Evolutionary conservation across 2,888 invertebrate species (phyloP), one percentile per base, ranked within the genome.

Genomic region (Tipula unca): DNA sequence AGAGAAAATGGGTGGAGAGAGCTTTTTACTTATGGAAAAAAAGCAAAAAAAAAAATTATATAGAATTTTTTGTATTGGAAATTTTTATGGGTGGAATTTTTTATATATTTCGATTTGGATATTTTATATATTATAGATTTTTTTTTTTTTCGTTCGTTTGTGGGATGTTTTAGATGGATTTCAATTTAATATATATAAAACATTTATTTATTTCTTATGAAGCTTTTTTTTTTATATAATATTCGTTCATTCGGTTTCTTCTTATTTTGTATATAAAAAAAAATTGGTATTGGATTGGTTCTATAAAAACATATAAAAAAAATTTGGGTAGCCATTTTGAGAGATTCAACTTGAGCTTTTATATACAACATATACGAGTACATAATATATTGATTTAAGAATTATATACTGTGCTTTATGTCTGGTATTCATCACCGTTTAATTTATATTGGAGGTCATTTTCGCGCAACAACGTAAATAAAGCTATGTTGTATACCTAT

Each of bases 71-170:
- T 83, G 32, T 83, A 83, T 83, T 83, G 83, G 83, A 83, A 83
- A 83, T 83, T 83, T 83, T 83, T 83, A 83, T 83, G 83, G 83
- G 83, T 83, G 83, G 83, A 83, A 32, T 83, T 83, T 83, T 32
- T 83, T 35, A 14, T 32, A 17, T 17, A 32, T 83, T 83, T 83
- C 83, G 83, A 83, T 83, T 83, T 83, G 83, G 83, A 83, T 83
- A 83, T 83, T 83, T 83, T 83, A 83, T 83, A 83, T 29, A 83
- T 83, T 83, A 32, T 83, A 32, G 83, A 32, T 83, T 83, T 29
- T 82, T 29, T 14, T 54, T 82, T 20, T 5, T 29, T 83, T 83
- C 35, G 35, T 83, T 83, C 35, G 29, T 32, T 83, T 83, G 35
- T 32, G 35, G 83, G 83, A 83, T 29, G 83, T 83, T 83, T 83